These are phyloP conservation scores for Tuberolachnus salignus DNA, from an alignment of 2,888 invertebrate species.

Conservation along the genomic window DNA sequence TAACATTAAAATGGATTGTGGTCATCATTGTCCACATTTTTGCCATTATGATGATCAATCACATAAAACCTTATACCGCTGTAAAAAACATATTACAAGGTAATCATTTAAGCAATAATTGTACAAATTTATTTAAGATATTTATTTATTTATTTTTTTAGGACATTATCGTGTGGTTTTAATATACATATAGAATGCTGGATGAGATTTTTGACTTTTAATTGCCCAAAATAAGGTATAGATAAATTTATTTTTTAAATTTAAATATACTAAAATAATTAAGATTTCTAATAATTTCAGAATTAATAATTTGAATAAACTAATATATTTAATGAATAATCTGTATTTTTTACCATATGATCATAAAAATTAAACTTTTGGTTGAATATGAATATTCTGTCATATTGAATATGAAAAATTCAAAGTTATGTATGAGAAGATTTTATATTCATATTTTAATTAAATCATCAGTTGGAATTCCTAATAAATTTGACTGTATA, in stretches of 20 bases:
- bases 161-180: slow-evolving; percentile 25
- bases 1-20: slow-evolving; percentile 67
- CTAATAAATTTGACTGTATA: no score
- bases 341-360: no score
- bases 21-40: slow-evolving; percentile 69
- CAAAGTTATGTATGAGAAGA: no score
- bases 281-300: background rate
- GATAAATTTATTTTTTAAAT: background rate
- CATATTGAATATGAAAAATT: no score
- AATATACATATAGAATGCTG: slow-evolving; percentile 27
- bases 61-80: slow-evolving; percentile 26
- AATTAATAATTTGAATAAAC: no score
- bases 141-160: background rate
- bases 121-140: background rate
- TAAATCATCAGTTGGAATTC: no score
- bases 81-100: slow-evolving; percentile 2
- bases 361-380: no score
- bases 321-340: no score
- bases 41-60: slow-evolving; percentile 69
- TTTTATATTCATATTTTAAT: no score
- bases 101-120: background rate
- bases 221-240: slow-evolving; percentile 19
- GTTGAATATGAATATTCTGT: no score
- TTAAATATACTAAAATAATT: background rate
- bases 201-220: slow-evolving; percentile 35